Evolutionary conservation across 2,888 invertebrate genomes (phyloP), one percentile per base, ranked within the genome.

Genomic region (Ryuthela nishihirai): DNA sequence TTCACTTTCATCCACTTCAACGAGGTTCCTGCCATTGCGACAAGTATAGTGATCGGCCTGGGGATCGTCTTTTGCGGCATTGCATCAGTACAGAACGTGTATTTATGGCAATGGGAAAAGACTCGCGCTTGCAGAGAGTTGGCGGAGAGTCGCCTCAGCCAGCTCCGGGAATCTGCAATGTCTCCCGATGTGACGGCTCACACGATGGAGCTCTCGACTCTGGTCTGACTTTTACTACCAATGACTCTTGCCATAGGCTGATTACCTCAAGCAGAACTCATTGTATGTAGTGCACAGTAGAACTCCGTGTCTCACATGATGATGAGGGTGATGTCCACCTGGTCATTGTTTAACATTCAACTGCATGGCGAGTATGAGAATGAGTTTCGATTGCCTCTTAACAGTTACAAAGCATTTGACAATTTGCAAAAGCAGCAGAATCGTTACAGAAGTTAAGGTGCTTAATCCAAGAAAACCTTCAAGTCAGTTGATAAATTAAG

Each of bases 11-110:
- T 92, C 71, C 90, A 91, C 72, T 90, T 92, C 77, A 88, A 89
- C 70, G 88, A 91, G 18, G 89, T 90, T 15, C 88, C 93, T 7
- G 92, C 93, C 20, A 88, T 93, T 67, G 86, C 91, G 49, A 90
- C 91, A 15, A 89, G 89, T 67, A 85, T 88, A 2, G 84, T 93
- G 71, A 88, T 93, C 63, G 90, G 91, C n/a, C 80, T 90, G 17
- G 92, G 92, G 2, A 88, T 93, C 61, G 82, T 93, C 36, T 92
- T 93, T 77, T 91, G 92, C 73, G 88, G 92, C 67, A 87, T 88
- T 70, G 90, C 92, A 20, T 88, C 93, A 84, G 88, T 93, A 17
- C 93, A 94, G 78, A 93, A 92, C 76, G 89, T 90, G 12, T 92
- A 91, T 75, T 85, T 92, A 43, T 94, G 93, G 93, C 90, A 92